These are phyloP conservation scores for Sebastes cheni DNA, from an alignment of 2,797 vertebrate species.

Conservation along the genomic window DNA sequence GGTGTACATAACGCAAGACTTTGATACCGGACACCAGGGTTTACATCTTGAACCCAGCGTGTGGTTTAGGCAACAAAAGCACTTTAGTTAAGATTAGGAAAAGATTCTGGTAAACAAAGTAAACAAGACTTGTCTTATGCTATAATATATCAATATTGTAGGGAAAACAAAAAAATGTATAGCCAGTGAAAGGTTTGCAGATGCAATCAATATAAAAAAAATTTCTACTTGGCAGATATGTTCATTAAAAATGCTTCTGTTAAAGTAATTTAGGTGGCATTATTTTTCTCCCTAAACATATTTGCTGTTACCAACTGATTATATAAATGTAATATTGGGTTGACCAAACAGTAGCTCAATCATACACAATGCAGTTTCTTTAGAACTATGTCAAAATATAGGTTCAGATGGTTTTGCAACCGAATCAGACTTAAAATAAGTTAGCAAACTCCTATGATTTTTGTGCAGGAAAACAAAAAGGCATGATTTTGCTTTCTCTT, in stretches of 20 bases:
- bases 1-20: neutral
- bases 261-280: neutral
- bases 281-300: neutral
- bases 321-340: neutral
- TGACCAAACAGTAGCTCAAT: neutral
- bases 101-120: neutral
- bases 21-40: neutral
- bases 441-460: neutral
- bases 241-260: neutral
- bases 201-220: neutral
- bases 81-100: neutral
- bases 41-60: neutral
- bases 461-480: neutral
- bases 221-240: no score
- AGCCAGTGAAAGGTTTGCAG: neutral
- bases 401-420: neutral
- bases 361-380: neutral
- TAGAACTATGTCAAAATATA: neutral
- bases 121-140: neutral
- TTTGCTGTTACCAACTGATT: neutral
- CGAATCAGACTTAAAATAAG: neutral
- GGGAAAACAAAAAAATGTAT: neutral
- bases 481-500: neutral
- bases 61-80: neutral
- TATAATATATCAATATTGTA: neutral